phyloP scores from a whole-genome alignment of 23 tunicate genomes.

The Pegea sp. region DNA sequence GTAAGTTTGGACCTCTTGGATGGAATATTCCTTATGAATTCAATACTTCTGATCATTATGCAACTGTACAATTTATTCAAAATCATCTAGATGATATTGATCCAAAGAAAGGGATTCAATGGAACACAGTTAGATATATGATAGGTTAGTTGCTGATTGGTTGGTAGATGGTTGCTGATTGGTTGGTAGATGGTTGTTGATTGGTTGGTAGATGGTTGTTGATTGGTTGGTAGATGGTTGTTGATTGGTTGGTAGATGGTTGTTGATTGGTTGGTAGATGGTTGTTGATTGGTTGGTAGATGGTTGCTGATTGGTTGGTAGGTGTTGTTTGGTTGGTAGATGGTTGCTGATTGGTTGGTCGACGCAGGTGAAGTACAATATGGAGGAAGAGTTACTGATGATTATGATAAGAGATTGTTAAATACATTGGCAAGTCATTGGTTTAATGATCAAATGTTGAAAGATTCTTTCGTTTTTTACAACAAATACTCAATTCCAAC shows the following conservation, averaged over 20 bases:
- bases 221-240: too few relatives aligned
- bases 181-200: too few relatives aligned
- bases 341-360: too few relatives aligned
- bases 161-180: too few relatives aligned
- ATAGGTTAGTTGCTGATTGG: constrained; percentile 78
- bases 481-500: constrained; percentile 66
- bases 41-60: constrained; percentile 91
- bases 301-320: too few relatives aligned
- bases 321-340: too few relatives aligned
- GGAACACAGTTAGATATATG: constrained; percentile 93
- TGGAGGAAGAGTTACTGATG: constrained; percentile 93
- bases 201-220: too few relatives aligned
- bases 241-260: too few relatives aligned
- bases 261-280: too few relatives aligned
- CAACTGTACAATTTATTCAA: constrained; percentile 83
- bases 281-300: too few relatives aligned
- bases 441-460: constrained; percentile 91
- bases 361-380: constrained; percentile 77
- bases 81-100: constrained; percentile 86
- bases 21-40: constrained; percentile 97
- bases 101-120: constrained; percentile 71
- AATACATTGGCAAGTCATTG: constrained; percentile 83
- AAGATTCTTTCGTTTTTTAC: constrained; percentile 44
- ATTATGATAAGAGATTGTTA: constrained; percentile 70
- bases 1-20: constrained; percentile 92